These are phyloP conservation scores for Drosophila biarmipes DNA, from an alignment of 1,140 invertebrate species.

Conservation along the genomic window DNA sequence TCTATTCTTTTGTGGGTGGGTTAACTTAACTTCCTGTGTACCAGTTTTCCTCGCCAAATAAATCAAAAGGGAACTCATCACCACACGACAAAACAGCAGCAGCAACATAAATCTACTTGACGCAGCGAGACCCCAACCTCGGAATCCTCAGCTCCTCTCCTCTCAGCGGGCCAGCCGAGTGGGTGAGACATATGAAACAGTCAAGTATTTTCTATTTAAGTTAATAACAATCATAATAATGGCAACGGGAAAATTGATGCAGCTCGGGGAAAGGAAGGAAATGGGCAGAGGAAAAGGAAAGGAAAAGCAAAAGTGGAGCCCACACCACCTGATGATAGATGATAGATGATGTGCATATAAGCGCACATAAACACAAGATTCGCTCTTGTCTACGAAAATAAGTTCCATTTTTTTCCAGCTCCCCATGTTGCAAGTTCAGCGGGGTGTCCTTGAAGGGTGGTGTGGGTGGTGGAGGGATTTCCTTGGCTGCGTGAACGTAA, in stretches of 20 bases:
- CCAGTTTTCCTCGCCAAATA: slow-evolving; percentile 32
- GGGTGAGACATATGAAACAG: slow-evolving; percentile 78
- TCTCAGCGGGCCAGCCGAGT: slow-evolving; percentile 27
- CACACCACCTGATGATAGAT: slow-evolving; percentile 53
- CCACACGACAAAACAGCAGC: slow-evolving; percentile 47
- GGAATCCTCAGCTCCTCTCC: not conserved
- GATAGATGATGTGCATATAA: slow-evolving; percentile 82
- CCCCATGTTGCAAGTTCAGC: slow-evolving; percentile 6
- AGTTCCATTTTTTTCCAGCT: slow-evolving; percentile 30
- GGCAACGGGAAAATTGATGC: slow-evolving; percentile 79
- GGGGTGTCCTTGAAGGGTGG: slow-evolving; percentile 24
- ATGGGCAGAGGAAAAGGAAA: not conserved
- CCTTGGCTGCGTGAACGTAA: slow-evolving; percentile 46
- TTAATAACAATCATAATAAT: slow-evolving; percentile 84
- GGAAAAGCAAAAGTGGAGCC: slow-evolving; percentile 5
- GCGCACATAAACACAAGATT: slow-evolving; percentile 76
- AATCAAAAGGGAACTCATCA: slow-evolving; percentile 69
- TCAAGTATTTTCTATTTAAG: slow-evolving; percentile 83
- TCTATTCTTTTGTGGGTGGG: slow-evolving; percentile 1
- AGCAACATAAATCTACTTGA: slow-evolving; percentile 73
- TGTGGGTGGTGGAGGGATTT: not conserved
- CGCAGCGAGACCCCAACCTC: slow-evolving; percentile 56
- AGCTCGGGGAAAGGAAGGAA: slow-evolving; percentile 18
- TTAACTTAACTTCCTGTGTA: slow-evolving; percentile 28
- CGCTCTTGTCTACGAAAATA: slow-evolving; percentile 66